Base-by-base conservation (phyloP, 2,797 vertebrate species). In the Sebastes iracundus region DNA sequence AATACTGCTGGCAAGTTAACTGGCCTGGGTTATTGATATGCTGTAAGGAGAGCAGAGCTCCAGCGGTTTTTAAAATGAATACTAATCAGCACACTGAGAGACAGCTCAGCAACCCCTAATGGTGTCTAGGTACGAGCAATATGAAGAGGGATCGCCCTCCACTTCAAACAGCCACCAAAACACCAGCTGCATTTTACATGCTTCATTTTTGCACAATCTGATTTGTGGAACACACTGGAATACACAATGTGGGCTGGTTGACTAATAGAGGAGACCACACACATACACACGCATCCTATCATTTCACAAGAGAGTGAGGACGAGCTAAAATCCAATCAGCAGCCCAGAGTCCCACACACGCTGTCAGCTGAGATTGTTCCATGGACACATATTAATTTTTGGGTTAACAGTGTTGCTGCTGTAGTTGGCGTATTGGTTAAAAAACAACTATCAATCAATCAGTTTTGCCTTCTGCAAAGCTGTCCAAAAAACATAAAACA, bases 71-170 rank as follows among this genome's bases (percentile, higher is more conserved):
- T 82, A 63, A 87, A 90, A 87, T 81, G 87, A 93, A 89, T 85
- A 85, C 88, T 91, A 90, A 93, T 92, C 86, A 91, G 88, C 13
- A 42, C 78, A 64, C 82, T 46, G 80, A 88, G 89, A 88, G 71
- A 90, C 90, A 84, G 82, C 89, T 83, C 83, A 87, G 90, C 77
- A 79, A 35, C 59, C 78, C 46, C 77, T 91, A 84, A 91, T 89
- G 84, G 83, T 68, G 80, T 81, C 69, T n/a, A 67, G 83, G 84
- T 86, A 83, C 4, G 65, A 84, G 85, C 80, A 66, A 72, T 81
- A 89, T 77, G 80, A 90, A 88, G 91, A 90, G 77, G 72, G 81
- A 89, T 84, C 28, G 49, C 52, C 73, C 71, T 89, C 81, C 85
- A 85, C 84, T 86, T 87, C 81, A 82, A 83, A 82, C 86, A 86